Conservation (phyloP, 2,797 vertebrate species). For the Pangasius macronema region DNA sequence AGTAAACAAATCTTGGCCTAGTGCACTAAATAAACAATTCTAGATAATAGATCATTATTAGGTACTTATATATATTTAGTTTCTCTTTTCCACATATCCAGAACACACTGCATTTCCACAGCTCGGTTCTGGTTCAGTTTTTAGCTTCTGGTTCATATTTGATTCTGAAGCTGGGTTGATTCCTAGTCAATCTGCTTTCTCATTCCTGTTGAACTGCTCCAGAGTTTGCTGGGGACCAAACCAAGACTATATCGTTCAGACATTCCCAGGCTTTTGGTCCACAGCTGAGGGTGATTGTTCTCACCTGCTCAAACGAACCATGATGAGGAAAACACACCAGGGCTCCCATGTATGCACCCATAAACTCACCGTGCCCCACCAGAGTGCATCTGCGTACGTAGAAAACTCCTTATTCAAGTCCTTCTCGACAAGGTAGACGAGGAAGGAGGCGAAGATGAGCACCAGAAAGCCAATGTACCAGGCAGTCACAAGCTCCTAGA, state of each 20-base stretch:
- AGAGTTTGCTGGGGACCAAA: not conserved
- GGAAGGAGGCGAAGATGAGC: constrained; percentile 88
- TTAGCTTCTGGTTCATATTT: not conserved
- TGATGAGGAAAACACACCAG: not conserved
- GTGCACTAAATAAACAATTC: not conserved
- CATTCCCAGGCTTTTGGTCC: not conserved
- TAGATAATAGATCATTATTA: too few relatives aligned
- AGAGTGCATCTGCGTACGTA: constrained; percentile 87
- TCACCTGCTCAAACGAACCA: not conserved
- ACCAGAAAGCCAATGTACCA: constrained; percentile 92
- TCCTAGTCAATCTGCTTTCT: not conserved
- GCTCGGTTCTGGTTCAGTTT: not conserved
- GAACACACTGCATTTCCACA: not conserved
- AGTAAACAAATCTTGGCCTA: not conserved
- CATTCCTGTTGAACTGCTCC: not conserved
- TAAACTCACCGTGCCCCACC: constrained; percentile 88
- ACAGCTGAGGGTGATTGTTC: not conserved
- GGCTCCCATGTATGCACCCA: not conserved
- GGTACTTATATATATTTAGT: not conserved
- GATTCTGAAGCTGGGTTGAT: not conserved
- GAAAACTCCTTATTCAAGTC: constrained; percentile 85
- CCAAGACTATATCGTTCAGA: not conserved
- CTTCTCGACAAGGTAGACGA: constrained; percentile 89
- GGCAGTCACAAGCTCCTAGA: constrained; percentile 86
- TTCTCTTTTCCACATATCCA: not conserved